phyloP scores from a whole-genome alignment of 2,113 vertebrate genomes.

The Numida meleagris region DNA sequence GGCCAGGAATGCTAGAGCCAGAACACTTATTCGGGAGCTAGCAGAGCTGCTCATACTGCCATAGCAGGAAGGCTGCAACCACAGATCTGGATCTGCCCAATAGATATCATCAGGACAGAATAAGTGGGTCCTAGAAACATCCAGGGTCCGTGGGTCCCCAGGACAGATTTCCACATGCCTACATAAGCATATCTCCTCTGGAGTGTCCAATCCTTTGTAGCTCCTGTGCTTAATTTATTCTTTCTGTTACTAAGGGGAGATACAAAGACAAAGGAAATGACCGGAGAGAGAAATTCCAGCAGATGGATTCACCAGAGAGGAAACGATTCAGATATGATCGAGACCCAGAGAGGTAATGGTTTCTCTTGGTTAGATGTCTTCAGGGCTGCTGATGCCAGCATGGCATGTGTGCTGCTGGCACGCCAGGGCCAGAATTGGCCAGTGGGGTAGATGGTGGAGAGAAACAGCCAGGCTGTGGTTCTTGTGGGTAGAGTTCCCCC shows the following conservation, averaged over 20 bases:
- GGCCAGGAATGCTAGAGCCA: background rate
- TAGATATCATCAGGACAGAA: background rate
- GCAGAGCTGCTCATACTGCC: background rate
- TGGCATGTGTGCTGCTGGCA: background rate
- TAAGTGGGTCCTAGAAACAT: background rate
- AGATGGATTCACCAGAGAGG: slow-evolving; percentile 80
- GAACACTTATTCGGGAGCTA: background rate
- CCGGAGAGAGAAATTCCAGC: slow-evolving; percentile 77
- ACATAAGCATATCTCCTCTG: background rate
- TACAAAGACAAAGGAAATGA: slow-evolving; percentile 81
- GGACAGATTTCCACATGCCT: background rate
- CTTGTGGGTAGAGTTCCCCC: background rate
- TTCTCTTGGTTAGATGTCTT: background rate
- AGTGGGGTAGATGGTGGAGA: background rate
- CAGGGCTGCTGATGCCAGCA: background rate
- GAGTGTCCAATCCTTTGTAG: background rate
- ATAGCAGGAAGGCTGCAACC: background rate
- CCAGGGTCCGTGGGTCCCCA: background rate
- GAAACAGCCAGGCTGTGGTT: background rate
- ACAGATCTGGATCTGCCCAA: background rate
- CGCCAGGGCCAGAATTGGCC: background rate
- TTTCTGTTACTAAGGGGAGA: slow-evolving; percentile 72
- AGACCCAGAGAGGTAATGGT: slow-evolving; percentile 74
- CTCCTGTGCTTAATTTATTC: background rate
- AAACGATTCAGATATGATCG: slow-evolving; percentile 75